These are phyloP conservation scores for Phocoena sinus DNA, from an alignment of 2,113 vertebrate species.

Conservation along the genomic window DNA sequence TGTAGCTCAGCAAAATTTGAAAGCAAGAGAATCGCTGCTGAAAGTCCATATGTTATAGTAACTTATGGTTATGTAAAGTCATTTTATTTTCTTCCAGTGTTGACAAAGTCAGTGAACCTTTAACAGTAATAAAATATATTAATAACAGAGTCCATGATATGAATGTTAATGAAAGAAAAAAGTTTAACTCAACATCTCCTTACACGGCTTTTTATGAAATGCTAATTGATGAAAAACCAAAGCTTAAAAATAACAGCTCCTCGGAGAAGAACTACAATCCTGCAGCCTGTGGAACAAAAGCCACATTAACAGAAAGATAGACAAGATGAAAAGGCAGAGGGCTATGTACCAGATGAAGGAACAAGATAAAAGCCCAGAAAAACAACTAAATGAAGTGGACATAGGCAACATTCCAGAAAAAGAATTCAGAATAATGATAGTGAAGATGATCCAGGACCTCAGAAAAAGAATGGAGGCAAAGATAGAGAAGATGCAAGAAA, in stretches of 20 bases:
- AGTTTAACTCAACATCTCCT: background rate
- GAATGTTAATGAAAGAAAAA: background rate
- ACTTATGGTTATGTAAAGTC: conserved; percentile 32
- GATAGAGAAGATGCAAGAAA: too few species aligned
- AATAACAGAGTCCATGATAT: conserved; percentile 4
- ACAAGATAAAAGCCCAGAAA: too few species aligned
- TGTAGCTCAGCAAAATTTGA: conserved; percentile 45
- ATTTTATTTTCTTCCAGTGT: background rate
- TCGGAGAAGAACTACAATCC: too few species aligned
- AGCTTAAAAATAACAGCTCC: background rate
- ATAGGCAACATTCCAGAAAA: too few species aligned
- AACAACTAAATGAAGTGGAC: too few species aligned
- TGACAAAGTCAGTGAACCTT: background rate
- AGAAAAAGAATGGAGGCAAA: too few species aligned
- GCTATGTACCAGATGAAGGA: too few species aligned
- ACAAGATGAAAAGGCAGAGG: too few species aligned
- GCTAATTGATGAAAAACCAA: background rate
- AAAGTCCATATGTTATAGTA: background rate
- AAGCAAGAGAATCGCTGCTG: background rate
- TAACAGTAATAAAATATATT: background rate
- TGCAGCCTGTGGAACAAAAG: too few species aligned
- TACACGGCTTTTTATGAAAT: background rate
- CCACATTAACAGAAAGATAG: too few species aligned
- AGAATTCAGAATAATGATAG: too few species aligned
- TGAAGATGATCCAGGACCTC: too few species aligned